phyloP scores from a whole-genome alignment of 2,888 invertebrate genomes.

The Tetropium fuscum region DNA sequence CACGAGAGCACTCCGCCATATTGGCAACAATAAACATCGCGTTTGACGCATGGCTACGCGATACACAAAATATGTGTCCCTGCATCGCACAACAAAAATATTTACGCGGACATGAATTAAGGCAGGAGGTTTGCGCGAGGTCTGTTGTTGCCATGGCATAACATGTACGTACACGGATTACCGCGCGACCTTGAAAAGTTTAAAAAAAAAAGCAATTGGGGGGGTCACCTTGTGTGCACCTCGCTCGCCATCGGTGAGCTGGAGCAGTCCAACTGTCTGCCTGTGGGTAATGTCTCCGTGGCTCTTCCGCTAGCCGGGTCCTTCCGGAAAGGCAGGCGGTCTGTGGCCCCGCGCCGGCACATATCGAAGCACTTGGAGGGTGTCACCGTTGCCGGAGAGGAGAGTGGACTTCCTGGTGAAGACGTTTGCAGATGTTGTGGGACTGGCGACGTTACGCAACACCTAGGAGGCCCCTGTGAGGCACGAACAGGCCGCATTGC shows the following conservation, averaged over 20 bases:
- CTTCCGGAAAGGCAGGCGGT: not conserved
- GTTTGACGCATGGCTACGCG: constrained; percentile 13
- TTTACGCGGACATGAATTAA: constrained; percentile 55
- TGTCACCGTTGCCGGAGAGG: constrained; percentile 51
- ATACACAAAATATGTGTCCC: constrained; percentile 29
- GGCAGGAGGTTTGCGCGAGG: constrained; percentile 48
- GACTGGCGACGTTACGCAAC: constrained; percentile 59
- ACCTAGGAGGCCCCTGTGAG: constrained; percentile 47
- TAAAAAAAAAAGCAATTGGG: constrained; percentile 58
- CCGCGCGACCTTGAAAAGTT: constrained; percentile 54
- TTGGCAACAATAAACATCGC: constrained; percentile 26
- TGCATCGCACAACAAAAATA: constrained; percentile 50
- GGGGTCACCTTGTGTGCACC: constrained; percentile 59
- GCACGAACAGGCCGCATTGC: constrained; percentile 71
- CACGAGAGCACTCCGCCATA: constrained; percentile 19
- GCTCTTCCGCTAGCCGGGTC: constrained; percentile 28
- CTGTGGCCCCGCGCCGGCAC: not conserved
- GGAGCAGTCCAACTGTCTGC: constrained; percentile 57
- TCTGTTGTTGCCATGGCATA: constrained; percentile 59
- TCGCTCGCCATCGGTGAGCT: constrained; percentile 24
- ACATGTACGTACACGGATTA: constrained; percentile 55
- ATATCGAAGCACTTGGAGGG: constrained; percentile 24
- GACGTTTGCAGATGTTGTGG: constrained; percentile 56
- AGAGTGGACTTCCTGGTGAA: constrained; percentile 55
- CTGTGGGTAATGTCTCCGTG: constrained; percentile 44